phyloP scores from a whole-genome alignment of 2,888 invertebrate species.

The Coleophora deauratella region DNA sequence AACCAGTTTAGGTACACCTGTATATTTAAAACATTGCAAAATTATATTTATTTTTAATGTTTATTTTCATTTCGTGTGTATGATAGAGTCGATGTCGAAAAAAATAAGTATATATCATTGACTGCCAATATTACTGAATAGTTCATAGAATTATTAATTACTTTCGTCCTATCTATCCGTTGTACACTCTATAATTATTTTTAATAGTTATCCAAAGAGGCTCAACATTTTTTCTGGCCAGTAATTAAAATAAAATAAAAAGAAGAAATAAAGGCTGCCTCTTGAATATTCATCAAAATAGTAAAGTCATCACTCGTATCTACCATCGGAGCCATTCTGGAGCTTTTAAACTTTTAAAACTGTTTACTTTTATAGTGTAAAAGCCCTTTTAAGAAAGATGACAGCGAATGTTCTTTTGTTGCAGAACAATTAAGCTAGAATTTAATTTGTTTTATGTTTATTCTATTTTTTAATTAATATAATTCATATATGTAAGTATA shows the following conservation, averaged over 20 bases:
- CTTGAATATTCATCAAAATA: slow-evolving; percentile 54
- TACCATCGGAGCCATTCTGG: slow-evolving; percentile 34
- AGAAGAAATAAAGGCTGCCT: slow-evolving; percentile 4
- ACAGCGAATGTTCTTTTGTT: slow-evolving; percentile 10
- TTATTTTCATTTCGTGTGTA: too few relatives aligned
- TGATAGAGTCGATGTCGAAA: too few relatives aligned
- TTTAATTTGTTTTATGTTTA: too few relatives aligned
- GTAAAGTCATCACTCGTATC: slow-evolving; percentile 55
- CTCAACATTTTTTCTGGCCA: slow-evolving; percentile 14
- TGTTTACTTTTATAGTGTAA: neutral
- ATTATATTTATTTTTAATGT: too few relatives aligned
- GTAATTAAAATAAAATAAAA: slow-evolving; percentile 29
- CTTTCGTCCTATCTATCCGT: neutral
- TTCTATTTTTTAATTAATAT: too few relatives aligned
- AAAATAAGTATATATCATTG: too few relatives aligned
- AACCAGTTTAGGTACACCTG: too few relatives aligned
- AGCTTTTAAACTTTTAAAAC: slow-evolving; percentile 1
- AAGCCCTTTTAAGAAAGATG: neutral
- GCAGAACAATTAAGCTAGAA: too few relatives aligned
- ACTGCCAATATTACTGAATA: too few relatives aligned
- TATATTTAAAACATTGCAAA: too few relatives aligned
- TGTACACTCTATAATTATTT: too few relatives aligned
- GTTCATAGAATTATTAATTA: neutral
- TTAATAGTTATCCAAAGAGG: slow-evolving; percentile 14
- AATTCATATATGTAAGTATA: too few relatives aligned